A percentile compares a stretch with the other conserved stretches of the same genome.
Evolutionary conservation across 1,140 invertebrate genomes (phyloP).

Genomic region (Pseudomyrmex cubaensis): DNA sequence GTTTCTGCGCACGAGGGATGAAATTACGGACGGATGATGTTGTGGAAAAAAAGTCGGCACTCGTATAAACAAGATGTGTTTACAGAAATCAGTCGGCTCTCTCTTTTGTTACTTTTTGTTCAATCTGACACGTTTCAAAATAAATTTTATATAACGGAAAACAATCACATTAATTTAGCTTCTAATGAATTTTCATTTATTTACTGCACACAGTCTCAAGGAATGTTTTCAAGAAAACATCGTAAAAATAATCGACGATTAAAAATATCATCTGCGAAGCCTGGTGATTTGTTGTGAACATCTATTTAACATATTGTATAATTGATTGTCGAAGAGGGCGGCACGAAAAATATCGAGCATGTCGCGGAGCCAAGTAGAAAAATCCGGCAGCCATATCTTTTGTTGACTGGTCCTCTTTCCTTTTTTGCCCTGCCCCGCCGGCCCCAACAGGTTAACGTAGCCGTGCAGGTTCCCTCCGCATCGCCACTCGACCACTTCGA

Average conservation of each 20-base stretch:
- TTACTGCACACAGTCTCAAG: too few species aligned
- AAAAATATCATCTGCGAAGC: too few species aligned
- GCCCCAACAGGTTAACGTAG: conserved; percentile 69
- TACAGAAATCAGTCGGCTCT: too few species aligned
- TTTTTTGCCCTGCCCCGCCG: conserved; percentile 51
- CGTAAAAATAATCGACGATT: too few species aligned
- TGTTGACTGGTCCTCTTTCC: conserved; percentile 62
- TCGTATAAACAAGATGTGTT: too few species aligned
- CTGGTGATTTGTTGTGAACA: too few species aligned
- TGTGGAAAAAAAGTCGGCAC: not conserved
- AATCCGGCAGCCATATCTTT: conserved; percentile 64
- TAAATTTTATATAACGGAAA: too few species aligned
- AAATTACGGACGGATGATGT: not conserved
- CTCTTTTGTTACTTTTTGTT: too few species aligned
- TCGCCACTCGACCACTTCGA: conserved; percentile 58
- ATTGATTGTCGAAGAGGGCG: conserved; percentile 20
- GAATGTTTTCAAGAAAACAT: too few species aligned
- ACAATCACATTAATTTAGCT: too few species aligned
- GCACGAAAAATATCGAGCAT: not conserved
- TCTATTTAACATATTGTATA: not conserved
- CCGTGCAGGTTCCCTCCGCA: conserved; percentile 65
- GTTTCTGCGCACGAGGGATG: not conserved
- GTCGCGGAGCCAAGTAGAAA: conserved; percentile 26
- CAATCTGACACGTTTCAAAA: too few species aligned
- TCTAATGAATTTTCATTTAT: too few species aligned